Evolutionary conservation across 2,888 invertebrate genomes (phyloP).

Genomic region (Ceratothoa steindachneri): DNA sequence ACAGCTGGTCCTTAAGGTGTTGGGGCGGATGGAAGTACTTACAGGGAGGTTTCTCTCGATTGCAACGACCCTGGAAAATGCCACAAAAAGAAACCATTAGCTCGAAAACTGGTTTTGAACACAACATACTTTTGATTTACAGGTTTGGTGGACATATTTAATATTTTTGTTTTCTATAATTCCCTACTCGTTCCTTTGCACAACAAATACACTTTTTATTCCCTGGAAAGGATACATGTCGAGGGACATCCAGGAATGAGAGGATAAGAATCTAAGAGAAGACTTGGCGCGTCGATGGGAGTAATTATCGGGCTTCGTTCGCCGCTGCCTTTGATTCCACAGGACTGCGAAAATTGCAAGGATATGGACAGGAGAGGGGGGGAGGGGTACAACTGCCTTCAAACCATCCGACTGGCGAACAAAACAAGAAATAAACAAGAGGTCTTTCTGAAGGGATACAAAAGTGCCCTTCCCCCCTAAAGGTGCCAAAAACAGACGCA

Average conservation of each 20-base stretch:
- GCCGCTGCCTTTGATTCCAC: no score
- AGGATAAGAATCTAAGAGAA: no score
- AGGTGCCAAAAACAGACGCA: not conserved
- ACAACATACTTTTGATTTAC: no score
- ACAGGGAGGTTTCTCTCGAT: slow-evolving; percentile 99
- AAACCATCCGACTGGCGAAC: no score
- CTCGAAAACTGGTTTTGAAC: no score
- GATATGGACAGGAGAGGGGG: no score
- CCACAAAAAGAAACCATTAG: not conserved
- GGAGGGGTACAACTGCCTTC: no score
- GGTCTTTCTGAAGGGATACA: not conserved
- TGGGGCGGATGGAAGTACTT: slow-evolving; percentile 99
- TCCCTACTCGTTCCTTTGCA: not conserved
- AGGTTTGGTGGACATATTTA: not conserved
- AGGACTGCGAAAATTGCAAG: no score
- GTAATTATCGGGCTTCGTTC: no score
- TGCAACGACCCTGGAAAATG: slow-evolving; percentile 88
- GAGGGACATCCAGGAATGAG: no score
- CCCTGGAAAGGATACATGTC: no score
- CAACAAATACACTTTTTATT: not conserved
- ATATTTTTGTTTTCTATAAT: not conserved
- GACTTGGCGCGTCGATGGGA: no score
- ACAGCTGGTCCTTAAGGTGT: slow-evolving; percentile 98
- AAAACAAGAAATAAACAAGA: not conserved
- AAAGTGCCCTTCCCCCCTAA: not conserved